Evolutionary conservation across 2,888 invertebrate genomes (phyloP).

Genomic region (Meganola albula): DNA sequence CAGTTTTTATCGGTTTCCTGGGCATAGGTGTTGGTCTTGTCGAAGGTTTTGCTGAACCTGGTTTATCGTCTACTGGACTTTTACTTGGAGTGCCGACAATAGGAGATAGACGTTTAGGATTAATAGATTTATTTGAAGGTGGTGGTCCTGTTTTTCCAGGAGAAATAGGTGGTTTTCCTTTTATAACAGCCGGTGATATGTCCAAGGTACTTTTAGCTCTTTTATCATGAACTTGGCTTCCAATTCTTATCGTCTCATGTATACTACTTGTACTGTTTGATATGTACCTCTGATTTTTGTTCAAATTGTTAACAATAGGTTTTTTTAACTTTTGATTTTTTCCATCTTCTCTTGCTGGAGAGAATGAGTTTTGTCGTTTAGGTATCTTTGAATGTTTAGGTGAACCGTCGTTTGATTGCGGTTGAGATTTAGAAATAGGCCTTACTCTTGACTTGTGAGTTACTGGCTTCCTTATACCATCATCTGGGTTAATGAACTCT

Average conservation of each 20-base stretch:
- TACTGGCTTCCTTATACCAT: conserved; percentile 44
- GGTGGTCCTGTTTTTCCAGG: conserved; percentile 69
- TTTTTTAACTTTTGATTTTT: conserved; percentile 37
- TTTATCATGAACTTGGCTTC: conserved; percentile 61
- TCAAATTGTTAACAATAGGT: conserved; percentile 45
- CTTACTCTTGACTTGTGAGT: conserved; percentile 55
- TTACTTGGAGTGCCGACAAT: conserved; percentile 73
- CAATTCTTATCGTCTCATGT: conserved; percentile 62
- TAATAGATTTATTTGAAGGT: conserved; percentile 63
- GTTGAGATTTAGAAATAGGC: conserved; percentile 60
- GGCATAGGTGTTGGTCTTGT: conserved; percentile 45
- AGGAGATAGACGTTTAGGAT: conserved; percentile 67
- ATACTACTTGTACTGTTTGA: conserved; percentile 73
- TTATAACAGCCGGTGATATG: conserved; percentile 56
- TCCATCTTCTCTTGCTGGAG: conserved; percentile 47
- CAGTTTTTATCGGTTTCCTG: conserved; percentile 51
- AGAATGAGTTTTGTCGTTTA: conserved; percentile 65
- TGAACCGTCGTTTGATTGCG: conserved; percentile 68
- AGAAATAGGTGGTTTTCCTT: conserved; percentile 69
- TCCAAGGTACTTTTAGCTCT: conserved; percentile 58
- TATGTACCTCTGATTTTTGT: conserved; percentile 57
- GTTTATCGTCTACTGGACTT: conserved; percentile 64
- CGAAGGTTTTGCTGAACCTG: conserved; percentile 48
- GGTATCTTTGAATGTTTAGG: conserved; percentile 72
- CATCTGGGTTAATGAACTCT: conserved; percentile 47